Conservation (phyloP, 1,140 invertebrate species). For the Pseudomyrmex gracilis region DNA sequence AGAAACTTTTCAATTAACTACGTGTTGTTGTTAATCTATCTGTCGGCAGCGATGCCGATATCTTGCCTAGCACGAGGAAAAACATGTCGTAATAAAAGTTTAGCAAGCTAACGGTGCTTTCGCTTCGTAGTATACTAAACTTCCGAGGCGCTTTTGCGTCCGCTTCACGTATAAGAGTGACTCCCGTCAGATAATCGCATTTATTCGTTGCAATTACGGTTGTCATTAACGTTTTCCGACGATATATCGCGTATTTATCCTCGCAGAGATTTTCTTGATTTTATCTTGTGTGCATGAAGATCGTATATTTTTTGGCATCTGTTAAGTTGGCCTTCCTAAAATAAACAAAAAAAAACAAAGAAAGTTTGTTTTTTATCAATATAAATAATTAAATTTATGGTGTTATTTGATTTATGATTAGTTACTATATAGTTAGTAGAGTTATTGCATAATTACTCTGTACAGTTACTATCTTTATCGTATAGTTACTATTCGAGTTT, state of each 20-base stretch:
- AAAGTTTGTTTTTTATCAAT: no score
- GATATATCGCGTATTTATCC: neutral
- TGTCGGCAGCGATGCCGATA: slow-evolving; percentile 25
- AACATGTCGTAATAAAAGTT: slow-evolving; percentile 67
- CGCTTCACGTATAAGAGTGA: slow-evolving; percentile 4
- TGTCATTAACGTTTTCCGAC: slow-evolving; percentile 3
- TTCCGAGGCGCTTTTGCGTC: slow-evolving; percentile 33
- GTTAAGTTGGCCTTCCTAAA: no score
- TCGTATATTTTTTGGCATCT: neutral
- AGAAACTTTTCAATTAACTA: slow-evolving; percentile 23
- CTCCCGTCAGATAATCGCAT: slow-evolving; percentile 15
- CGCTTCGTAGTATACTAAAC: slow-evolving; percentile 56
- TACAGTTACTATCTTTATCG: no score
- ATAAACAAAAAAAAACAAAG: no score
- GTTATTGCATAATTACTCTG: no score
- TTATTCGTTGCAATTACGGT: slow-evolving; percentile 13
- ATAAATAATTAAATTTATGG: no score
- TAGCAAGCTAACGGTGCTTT: slow-evolving; percentile 67
- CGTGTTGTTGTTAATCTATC: slow-evolving; percentile 10
- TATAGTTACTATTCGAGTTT: no score
- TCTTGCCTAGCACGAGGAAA: slow-evolving; percentile 26
- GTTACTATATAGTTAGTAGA: no score
- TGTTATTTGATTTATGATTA: no score
- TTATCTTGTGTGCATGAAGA: neutral
- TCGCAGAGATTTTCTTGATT: neutral